Evolutionary conservation across 2,797 vertebrate genomes (phyloP).

Genomic region (Peromyscus eremicus): DNA sequence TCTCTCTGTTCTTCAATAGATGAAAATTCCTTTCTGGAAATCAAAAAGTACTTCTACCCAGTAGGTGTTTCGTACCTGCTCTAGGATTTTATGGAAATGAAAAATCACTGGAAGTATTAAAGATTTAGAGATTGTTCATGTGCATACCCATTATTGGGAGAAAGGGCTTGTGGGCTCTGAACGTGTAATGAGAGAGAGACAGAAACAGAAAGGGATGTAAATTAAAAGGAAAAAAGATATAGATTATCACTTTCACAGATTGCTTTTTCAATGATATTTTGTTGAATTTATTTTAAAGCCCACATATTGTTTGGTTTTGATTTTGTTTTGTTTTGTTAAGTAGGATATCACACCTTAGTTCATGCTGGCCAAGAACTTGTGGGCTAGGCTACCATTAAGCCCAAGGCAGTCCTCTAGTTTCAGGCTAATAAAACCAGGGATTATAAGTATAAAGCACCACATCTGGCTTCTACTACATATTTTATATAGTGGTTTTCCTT

Average conservation of each 20-base stretch:
- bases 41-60: neutral
- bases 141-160: neutral
- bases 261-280: constrained; percentile 5
- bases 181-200: accelerated
- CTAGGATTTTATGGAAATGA: constrained; percentile 12
- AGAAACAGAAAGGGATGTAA: neutral
- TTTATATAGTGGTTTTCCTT: constrained; percentile 37
- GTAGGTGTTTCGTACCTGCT: neutral
- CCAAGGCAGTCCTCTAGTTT: neutral
- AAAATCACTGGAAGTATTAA: constrained; percentile 2
- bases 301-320: neutral
- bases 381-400: neutral
- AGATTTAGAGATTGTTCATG: constrained; percentile 5
- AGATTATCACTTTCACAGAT: neutral
- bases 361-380: neutral
- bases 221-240: neutral
- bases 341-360: neutral
- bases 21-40: constrained; percentile 28
- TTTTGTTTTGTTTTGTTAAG: neutral
- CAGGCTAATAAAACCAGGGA: no score
- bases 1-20: constrained; percentile 2
- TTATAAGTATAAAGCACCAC: neutral
- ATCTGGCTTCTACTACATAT: neutral
- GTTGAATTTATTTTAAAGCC: constrained; percentile 25
- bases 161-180: neutral